Conservation (phyloP, 2,888 invertebrate genomes). For the Idaea biselata region DNA sequence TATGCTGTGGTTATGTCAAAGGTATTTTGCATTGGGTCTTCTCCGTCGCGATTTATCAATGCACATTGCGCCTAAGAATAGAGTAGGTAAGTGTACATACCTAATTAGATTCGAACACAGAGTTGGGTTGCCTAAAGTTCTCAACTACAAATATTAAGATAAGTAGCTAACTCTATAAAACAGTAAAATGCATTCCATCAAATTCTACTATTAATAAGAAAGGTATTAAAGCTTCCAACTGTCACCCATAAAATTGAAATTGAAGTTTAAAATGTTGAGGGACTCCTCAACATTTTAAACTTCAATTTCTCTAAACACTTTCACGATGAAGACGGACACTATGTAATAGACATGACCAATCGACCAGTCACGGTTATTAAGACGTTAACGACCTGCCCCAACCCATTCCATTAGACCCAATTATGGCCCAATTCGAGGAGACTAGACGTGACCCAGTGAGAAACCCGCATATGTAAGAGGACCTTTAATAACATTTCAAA, state of each 20-base stretch:
- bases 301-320: not conserved
- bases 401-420: slow-evolving; percentile 45
- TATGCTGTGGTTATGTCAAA: too few relatives aligned
- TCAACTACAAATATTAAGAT: not conserved
- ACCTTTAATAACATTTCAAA: slow-evolving; percentile 7
- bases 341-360: slow-evolving; percentile 23
- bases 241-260: not conserved
- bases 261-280: too few relatives aligned
- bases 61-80: too few relatives aligned
- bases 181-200: not conserved
- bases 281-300: not conserved
- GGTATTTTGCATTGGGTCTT: too few relatives aligned
- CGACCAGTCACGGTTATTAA: slow-evolving; percentile 34
- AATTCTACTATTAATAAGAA: not conserved
- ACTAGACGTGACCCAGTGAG: slow-evolving; percentile 61
- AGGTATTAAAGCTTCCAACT: not conserved
- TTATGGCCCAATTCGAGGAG: slow-evolving; percentile 37
- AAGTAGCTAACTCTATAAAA: not conserved
- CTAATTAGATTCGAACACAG: too few relatives aligned
- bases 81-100: too few relatives aligned
- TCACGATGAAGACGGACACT: slow-evolving; percentile 22
- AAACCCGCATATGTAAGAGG: slow-evolving; percentile 54
- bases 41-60: too few relatives aligned
- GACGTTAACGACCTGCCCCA: slow-evolving; percentile 50
- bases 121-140: not conserved